phyloP scores from a whole-genome alignment of 1,140 invertebrate species.

The Drosophila baimaii region DNA sequence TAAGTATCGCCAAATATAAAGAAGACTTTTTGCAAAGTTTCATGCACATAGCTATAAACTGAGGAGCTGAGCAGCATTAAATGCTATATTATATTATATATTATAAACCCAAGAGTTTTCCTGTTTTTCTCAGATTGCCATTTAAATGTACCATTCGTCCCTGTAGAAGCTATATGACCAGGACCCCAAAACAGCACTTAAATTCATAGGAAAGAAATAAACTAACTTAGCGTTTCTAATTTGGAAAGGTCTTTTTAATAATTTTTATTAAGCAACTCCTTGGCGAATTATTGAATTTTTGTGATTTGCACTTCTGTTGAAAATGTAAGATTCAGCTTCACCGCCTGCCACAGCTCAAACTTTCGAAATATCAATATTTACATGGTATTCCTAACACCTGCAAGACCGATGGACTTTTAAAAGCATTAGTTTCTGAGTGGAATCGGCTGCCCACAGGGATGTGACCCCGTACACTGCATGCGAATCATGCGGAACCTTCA shows the following conservation, averaged over 20 bases:
- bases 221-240: background rate
- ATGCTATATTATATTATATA: too few species aligned
- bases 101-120: too few species aligned
- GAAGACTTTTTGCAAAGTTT: too few species aligned
- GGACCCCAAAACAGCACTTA: too few species aligned
- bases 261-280: background rate
- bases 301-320: background rate
- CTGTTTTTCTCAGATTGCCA: too few species aligned
- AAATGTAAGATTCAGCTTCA: background rate
- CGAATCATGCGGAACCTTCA: background rate
- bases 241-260: background rate
- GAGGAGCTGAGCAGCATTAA: too few species aligned
- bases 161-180: too few species aligned
- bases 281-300: background rate
- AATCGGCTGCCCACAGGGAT: background rate
- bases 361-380: slow-evolving; percentile 4
- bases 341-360: background rate
- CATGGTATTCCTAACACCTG: background rate
- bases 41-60: too few species aligned
- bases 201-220: background rate
- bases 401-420: background rate
- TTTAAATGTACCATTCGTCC: too few species aligned
- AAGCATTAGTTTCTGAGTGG: too few species aligned
- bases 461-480: background rate
- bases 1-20: too few species aligned